Percentiles rank a stretch among this genome's conserved stretches.
Conservation (phyloP, 2,113 vertebrate genomes). For the Calypte anna region DNA sequence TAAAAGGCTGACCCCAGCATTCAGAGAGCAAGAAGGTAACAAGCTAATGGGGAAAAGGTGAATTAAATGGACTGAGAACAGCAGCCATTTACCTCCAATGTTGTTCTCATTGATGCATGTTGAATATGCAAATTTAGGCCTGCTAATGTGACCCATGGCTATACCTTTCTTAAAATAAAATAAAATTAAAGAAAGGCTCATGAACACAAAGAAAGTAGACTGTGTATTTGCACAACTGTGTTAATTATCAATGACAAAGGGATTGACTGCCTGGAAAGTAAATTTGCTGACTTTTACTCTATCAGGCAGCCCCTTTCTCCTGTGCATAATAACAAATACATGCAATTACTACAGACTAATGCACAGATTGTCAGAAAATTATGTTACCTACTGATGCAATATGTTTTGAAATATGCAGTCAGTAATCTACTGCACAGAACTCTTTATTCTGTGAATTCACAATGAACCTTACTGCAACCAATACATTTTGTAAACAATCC, state of each 20-base stretch:
- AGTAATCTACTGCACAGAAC: neutral
- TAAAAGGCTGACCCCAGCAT: neutral
- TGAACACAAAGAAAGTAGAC: neutral
- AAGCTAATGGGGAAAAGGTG: neutral
- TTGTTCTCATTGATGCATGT: neutral
- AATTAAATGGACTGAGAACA: neutral
- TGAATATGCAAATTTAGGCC: conserved; percentile 46
- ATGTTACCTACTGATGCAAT: neutral
- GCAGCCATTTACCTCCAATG: neutral
- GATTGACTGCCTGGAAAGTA: neutral
- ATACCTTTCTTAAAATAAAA: neutral
- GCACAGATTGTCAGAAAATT: neutral
- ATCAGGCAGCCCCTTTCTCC: neutral
- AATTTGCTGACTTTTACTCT: neutral
- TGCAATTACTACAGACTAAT: neutral
- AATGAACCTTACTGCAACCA: neutral
- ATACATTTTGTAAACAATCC: neutral
- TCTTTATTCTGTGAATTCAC: neutral
- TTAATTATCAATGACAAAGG: conserved; percentile 29
- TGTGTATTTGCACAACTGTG: neutral
- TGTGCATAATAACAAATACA: neutral
- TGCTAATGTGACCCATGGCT: conserved; percentile 58
- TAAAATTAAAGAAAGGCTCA: neutral
- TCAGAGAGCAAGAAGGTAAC: neutral
- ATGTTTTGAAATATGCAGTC: neutral